Percentiles rank a stretch among this genome's conserved stretches.
These are phyloP conservation scores for Batillaria attramentaria DNA, from an alignment of 1,140 invertebrate genomes.

Conservation along the genomic window DNA sequence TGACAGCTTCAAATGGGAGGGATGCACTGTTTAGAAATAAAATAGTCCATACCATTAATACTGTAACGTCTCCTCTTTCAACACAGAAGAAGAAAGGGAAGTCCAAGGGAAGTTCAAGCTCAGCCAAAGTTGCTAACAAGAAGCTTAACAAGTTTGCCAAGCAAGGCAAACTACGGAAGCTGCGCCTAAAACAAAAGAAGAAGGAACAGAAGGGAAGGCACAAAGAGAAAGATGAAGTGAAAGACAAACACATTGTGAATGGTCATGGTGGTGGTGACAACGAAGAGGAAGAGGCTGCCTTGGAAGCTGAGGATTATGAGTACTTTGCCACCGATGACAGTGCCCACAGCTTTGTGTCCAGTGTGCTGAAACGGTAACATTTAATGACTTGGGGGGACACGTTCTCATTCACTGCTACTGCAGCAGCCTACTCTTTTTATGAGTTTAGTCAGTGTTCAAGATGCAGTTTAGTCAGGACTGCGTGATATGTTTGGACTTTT, in stretches of 20 bases:
- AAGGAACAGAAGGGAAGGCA: slow-evolving; percentile 41
- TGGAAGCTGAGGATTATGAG: slow-evolving; percentile 27
- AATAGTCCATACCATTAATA: not conserved
- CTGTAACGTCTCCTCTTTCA: not conserved
- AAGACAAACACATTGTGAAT: not conserved
- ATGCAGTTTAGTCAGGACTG: too few species aligned
- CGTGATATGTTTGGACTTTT: too few species aligned
- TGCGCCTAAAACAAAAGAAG: slow-evolving; percentile 49
- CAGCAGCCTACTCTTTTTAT: not conserved
- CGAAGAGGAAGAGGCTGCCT: slow-evolving; percentile 32
- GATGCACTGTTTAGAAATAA: too few species aligned
- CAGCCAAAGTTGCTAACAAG: slow-evolving; percentile 65
- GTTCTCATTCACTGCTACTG: slow-evolving; percentile 4
- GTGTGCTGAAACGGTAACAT: slow-evolving; percentile 17
- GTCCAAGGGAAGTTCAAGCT: slow-evolving; percentile 47
- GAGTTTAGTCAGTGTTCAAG: too few species aligned
- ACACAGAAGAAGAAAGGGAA: slow-evolving; percentile 11
- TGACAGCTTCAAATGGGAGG: too few species aligned
- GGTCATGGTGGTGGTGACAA: slow-evolving; percentile 12
- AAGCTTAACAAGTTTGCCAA: slow-evolving; percentile 63
- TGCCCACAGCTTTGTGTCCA: slow-evolving; percentile 41
- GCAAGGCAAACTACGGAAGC: slow-evolving; percentile 64
- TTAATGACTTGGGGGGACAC: too few species aligned
- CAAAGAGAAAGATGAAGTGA: slow-evolving; percentile 9
- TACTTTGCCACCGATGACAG: slow-evolving; percentile 41